Base-by-base conservation (phyloP, 37 sponge, comb jelly and placozoan genomes). In the Aplysina aerophoba region DNA sequence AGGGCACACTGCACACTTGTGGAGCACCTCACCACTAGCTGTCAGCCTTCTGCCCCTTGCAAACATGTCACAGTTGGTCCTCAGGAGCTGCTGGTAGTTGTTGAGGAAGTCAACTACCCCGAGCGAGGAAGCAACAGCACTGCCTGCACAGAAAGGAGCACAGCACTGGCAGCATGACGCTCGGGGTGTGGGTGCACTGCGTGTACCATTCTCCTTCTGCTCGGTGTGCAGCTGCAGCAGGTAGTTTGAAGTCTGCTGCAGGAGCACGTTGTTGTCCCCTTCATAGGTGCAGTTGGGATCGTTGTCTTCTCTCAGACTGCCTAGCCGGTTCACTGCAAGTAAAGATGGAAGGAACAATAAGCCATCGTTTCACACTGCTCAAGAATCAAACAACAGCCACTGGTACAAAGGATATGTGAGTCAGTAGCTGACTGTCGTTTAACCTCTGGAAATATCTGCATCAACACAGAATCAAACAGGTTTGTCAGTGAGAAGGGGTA, bases 191-290 rank as follows among this genome's bases (percentile, higher is more conserved):
- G 63, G 11, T n/a, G n/a, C n/a, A 8, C 34, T 35, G 4, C 1
- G 34, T 11, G 71, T 69, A 69, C 71, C 71, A 34, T 69, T n/a
- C 4, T 69, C 67, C 57, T 81, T 59, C 30, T 79, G 78, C 30
- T 86, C 87, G 25, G 59, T 59, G 44, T 87, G 73, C 38, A 91
- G 65, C 17, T 59, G 38, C 58, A 95, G 67, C n/a, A 97, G 84
- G 65, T 95, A 97, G 94, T 93, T 95, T 54, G 93, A 81, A 20
- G 96, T 93, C 86, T 97, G 98, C 58, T 89, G 93, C 22, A 95
- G 86, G 22, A 97, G 66, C 15, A 97, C 90, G 55, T 97, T 90
- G 85, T 97, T 95, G 86, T 97, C 98, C 57, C 98, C 98, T 68
- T 97, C 98, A 55, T 95, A 93, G 37, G 98, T 97, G 68, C 88